These are phyloP conservation scores for Sesia bembeciformis DNA, from an alignment of 2,888 invertebrate species.

Conservation along the genomic window DNA sequence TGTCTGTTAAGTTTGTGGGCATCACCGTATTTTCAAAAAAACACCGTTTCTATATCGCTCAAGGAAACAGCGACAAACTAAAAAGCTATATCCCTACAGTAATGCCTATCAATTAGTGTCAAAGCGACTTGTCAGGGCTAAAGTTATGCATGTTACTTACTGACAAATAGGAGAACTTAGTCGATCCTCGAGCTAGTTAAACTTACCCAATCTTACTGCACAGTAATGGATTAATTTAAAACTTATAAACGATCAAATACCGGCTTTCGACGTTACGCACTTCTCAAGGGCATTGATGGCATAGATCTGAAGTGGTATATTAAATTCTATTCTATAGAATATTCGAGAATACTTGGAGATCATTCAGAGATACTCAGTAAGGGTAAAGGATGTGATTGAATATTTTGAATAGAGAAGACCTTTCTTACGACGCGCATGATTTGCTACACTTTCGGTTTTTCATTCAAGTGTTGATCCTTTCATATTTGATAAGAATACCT, in stretches of 20 bases:
- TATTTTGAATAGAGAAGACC: slow-evolving; percentile 13
- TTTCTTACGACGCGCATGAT: neutral
- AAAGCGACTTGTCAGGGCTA: slow-evolving; percentile 29
- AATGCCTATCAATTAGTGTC: slow-evolving; percentile 12
- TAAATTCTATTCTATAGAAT: slow-evolving; percentile 15
- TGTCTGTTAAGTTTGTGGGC: no score
- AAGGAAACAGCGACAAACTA: no score
- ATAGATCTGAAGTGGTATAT: slow-evolving; percentile 25
- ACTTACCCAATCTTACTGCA: slow-evolving; percentile 50
- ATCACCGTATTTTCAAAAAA: no score
- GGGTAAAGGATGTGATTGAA: slow-evolving; percentile 11
- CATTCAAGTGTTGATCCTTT: no score
- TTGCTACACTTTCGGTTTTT: neutral
- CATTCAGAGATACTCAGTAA: slow-evolving; percentile 12
- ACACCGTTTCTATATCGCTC: no score
- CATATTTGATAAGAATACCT: no score
- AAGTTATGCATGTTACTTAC: slow-evolving; percentile 25
- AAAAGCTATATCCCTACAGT: no score
- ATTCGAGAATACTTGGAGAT: slow-evolving; percentile 24
- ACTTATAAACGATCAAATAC: slow-evolving; percentile 21
- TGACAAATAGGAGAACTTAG: slow-evolving; percentile 49
- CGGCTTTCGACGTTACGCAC: slow-evolving; percentile 31
- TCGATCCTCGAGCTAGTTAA: slow-evolving; percentile 32
- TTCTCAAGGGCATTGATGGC: slow-evolving; percentile 24
- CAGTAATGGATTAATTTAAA: slow-evolving; percentile 53